These are phyloP conservation scores for Baronia brevicornis DNA, from an alignment of 2,888 invertebrate species.

Conservation along the genomic window DNA sequence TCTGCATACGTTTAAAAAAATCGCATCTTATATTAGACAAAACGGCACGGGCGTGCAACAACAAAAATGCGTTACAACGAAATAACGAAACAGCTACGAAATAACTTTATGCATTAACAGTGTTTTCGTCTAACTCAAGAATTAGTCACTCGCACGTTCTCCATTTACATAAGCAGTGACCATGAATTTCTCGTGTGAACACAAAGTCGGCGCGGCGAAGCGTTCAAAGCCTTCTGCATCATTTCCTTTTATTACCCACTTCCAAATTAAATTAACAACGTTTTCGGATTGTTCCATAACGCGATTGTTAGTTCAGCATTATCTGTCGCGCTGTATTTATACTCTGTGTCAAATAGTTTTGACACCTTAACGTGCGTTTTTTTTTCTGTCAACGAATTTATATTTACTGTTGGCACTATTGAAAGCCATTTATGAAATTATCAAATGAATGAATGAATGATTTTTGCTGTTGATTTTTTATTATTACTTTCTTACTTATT, in stretches of 20 bases:
- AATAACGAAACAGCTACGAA: slow-evolving; percentile 13
- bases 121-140: slow-evolving; percentile 30
- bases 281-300: slow-evolving; percentile 19
- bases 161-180: slow-evolving; percentile 70
- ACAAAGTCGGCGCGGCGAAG: slow-evolving; percentile 34
- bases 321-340: not conserved
- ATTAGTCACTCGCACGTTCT: slow-evolving; percentile 50
- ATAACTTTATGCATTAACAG: slow-evolving; percentile 20
- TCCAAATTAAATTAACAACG: slow-evolving; percentile 62
- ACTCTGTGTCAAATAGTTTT: too few relatives aligned
- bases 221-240: slow-evolving; percentile 37
- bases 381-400: too few relatives aligned
- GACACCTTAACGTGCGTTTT: too few relatives aligned
- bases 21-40: too few relatives aligned
- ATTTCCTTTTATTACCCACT: slow-evolving; percentile 40
- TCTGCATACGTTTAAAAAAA: too few relatives aligned
- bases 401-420: too few relatives aligned
- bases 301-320: not conserved
- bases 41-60: too few relatives aligned
- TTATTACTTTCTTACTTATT: too few relatives aligned
- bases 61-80: too few relatives aligned
- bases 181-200: slow-evolving; percentile 73
- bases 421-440: too few relatives aligned
- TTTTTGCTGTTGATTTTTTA: too few relatives aligned
- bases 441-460: too few relatives aligned